Percentiles rank a stretch among this genome's conserved stretches.
Evolutionary conservation across 2,888 invertebrate genomes (phyloP).

Genomic region (Epirrita christyi): DNA sequence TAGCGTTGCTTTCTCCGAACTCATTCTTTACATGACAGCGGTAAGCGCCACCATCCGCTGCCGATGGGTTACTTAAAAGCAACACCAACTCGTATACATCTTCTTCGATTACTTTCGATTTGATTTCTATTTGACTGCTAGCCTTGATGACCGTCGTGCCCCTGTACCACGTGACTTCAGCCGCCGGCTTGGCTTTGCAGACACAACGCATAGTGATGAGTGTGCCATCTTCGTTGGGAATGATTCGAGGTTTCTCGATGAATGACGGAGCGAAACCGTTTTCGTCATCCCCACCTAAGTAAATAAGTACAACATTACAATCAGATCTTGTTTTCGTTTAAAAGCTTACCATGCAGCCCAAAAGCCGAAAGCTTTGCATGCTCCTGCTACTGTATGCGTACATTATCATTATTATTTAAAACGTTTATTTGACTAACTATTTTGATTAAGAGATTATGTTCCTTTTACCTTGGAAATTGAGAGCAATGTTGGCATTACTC

Average conservation of each 20-base stretch:
- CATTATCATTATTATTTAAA: conserved; percentile 49
- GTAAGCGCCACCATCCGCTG: conserved; percentile 84
- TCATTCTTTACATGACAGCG: conserved; percentile 98
- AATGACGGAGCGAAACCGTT: conserved; percentile 98
- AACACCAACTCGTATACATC: conserved; percentile 95
- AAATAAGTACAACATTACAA: conserved; percentile 39
- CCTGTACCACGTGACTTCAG: conserved; percentile 97
- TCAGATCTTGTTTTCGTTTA: conserved; percentile 21
- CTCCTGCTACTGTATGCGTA: conserved; percentile 82
- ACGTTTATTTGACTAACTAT: conserved; percentile 36
- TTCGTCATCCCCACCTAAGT: conserved; percentile 94
- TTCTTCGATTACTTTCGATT: conserved; percentile 90
- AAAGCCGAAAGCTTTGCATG: conserved; percentile 76
- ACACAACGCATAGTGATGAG: conserved; percentile 98
- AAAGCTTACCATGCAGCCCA: conserved; percentile 66
- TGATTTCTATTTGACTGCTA: conserved; percentile 93
- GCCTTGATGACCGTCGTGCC: conserved; percentile 94
- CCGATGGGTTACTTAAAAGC: conserved; percentile 79
- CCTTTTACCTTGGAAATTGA: conserved; percentile 98
- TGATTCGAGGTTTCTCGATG: conserved; percentile 99
- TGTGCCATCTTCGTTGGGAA: conserved; percentile 98
- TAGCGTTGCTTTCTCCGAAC: conserved; percentile 98
- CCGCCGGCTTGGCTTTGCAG: conserved; percentile 97
- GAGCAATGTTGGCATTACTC: conserved; percentile 99
- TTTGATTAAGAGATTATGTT: conserved; percentile 43